Evolutionary conservation across 1,140 invertebrate species (phyloP).

Genomic region (Octopus bimaculoides): DNA sequence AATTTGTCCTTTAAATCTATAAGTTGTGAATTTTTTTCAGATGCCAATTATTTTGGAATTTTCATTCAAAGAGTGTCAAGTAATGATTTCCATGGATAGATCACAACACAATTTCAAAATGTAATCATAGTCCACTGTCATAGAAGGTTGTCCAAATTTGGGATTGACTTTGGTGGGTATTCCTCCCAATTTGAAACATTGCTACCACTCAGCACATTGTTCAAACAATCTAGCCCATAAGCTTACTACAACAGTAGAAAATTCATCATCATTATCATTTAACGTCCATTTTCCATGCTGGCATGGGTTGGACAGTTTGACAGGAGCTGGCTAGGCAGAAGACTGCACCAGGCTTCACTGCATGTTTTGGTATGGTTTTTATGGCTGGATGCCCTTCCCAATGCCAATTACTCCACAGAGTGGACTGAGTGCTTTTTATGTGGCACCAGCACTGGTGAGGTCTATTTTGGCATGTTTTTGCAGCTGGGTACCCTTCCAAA

Average conservation of each 20-base stretch:
- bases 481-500: no score
- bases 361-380: no score
- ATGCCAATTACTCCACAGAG: no score
- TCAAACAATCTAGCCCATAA: not conserved
- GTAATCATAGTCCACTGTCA: not conserved
- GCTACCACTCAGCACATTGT: not conserved
- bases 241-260: conserved; percentile 1
- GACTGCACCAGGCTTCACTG: no score
- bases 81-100: not conserved
- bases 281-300: no score
- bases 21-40: not conserved
- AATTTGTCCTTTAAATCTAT: not conserved
- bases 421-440: no score
- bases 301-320: no score
- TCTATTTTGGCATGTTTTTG: no score
- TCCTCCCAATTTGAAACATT: conserved; percentile 7
- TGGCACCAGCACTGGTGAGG: no score
- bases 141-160: conserved; percentile 7
- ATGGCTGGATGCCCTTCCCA: no score
- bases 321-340: no score
- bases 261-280: no score
- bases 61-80: not conserved
- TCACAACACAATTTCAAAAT: not conserved
- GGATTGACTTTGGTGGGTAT: conserved; percentile 1
- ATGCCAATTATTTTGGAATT: not conserved